These are phyloP conservation scores for Acrocephalus kingi DNA, from an alignment of 2,113 vertebrate species.

Conservation along the genomic window DNA sequence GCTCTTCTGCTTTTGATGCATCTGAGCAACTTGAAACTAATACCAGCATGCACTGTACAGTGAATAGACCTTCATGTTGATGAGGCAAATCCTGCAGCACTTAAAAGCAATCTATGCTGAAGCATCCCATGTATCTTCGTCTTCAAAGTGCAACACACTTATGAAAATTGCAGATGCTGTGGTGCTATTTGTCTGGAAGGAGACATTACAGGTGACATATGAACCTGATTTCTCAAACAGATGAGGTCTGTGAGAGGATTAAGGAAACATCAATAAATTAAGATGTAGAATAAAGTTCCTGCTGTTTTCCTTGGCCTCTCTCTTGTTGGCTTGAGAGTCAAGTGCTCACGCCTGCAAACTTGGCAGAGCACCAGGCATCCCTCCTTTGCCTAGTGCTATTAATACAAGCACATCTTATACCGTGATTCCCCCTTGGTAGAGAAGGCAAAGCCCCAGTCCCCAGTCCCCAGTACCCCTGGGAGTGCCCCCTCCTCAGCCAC, in stretches of 20 bases:
- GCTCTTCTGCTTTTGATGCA: slow-evolving; percentile 24
- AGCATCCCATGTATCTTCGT: slow-evolving; percentile 34
- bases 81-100: slow-evolving; percentile 16
- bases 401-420: slow-evolving; percentile 8
- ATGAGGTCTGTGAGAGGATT: slow-evolving; percentile 55
- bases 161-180: slow-evolving; percentile 44
- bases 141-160: slow-evolving; percentile 40
- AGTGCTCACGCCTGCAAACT: not conserved
- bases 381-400: not conserved
- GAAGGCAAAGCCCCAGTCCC: not conserved
- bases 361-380: slow-evolving; percentile 34
- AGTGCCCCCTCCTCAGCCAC: not conserved
- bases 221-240: slow-evolving; percentile 45
- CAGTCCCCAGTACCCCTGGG: not conserved
- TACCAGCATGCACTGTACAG: not conserved
- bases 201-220: slow-evolving; percentile 47
- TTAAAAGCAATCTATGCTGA: slow-evolving; percentile 32
- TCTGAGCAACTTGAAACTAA: not conserved
- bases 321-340: slow-evolving; percentile 29
- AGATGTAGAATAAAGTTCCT: slow-evolving; percentile 52
- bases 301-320: slow-evolving; percentile 15
- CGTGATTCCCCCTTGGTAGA: accelerated
- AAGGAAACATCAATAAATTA: slow-evolving; percentile 62
- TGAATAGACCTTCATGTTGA: not conserved
- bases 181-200: slow-evolving; percentile 48